Percentiles rank a stretch among this genome's conserved stretches.
These are phyloP conservation scores for Eumeta japonica DNA, from an alignment of 1,140 invertebrate genomes.

Conservation along the genomic window DNA sequence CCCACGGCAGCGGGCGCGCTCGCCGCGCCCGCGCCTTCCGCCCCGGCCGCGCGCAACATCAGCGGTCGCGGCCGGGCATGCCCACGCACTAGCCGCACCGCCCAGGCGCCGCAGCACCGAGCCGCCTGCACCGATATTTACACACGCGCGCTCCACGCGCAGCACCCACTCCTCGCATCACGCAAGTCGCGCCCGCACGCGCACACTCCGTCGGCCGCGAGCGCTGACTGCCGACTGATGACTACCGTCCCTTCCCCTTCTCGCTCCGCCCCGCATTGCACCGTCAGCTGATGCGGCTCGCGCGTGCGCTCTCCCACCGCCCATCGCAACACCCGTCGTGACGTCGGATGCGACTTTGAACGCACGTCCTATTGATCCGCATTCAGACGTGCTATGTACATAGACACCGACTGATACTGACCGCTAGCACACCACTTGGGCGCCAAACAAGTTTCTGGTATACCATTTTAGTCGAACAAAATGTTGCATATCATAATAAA, in stretches of 20 bases:
- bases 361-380: slow-evolving; percentile 21
- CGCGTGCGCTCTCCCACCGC: slow-evolving; percentile 9
- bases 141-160: slow-evolving; percentile 19
- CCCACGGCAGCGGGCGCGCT: slow-evolving; percentile 37
- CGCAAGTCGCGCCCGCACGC: slow-evolving; percentile 12
- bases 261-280: slow-evolving; percentile 8
- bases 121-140: no score
- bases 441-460: no score
- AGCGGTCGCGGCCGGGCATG: slow-evolving; percentile 11
- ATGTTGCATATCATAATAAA: no score
- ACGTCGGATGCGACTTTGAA: slow-evolving; percentile 26
- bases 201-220: slow-evolving; percentile 6
- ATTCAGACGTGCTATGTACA: no score
- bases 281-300: no score
- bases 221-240: slow-evolving; percentile 2
- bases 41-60: slow-evolving; percentile 50
- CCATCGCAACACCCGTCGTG: slow-evolving; percentile 15
- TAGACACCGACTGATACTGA: no score
- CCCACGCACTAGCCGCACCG: slow-evolving; percentile 17
- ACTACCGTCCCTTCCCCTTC: slow-evolving; percentile 6
- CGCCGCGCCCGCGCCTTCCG: slow-evolving; percentile 39
- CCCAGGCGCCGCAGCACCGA: slow-evolving; percentile 40
- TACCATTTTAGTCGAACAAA: no score
- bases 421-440: no score
- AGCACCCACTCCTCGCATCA: slow-evolving; percentile 20